Evolutionary conservation across 1,140 invertebrate genomes (phyloP).

Genomic region (Harpegnathos saltator): DNA sequence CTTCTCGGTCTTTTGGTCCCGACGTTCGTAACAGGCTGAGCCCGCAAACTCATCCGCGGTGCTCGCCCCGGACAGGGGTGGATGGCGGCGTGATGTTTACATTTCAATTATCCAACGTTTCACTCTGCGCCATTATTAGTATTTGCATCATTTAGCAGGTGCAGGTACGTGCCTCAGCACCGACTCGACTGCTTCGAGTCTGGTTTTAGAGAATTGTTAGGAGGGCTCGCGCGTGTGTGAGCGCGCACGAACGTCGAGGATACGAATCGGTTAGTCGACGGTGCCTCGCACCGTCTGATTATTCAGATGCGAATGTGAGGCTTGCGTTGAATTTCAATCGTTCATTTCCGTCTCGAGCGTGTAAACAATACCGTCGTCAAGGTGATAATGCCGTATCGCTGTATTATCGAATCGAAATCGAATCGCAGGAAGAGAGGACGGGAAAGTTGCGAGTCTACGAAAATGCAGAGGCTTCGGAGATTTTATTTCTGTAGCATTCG

Average conservation of each 20-base stretch:
- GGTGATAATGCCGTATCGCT: too few relatives aligned
- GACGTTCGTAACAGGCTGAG: constrained; percentile 60
- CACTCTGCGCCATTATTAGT: constrained; percentile 78
- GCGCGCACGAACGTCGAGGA: constrained; percentile 9
- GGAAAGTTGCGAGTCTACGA: too few relatives aligned
- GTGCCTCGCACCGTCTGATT: constrained; percentile 21
- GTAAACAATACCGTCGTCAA: neutral
- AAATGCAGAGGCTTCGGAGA: too few relatives aligned
- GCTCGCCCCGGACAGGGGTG: constrained; percentile 40
- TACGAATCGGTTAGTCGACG: constrained; percentile 44
- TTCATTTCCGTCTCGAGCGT: constrained; percentile 36
- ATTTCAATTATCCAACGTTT: constrained; percentile 81
- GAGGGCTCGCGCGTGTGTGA: constrained; percentile 1
- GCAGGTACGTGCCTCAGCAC: constrained; percentile 66
- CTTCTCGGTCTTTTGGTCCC: constrained; percentile 46
- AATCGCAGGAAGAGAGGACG: too few relatives aligned
- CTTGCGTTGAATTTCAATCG: constrained; percentile 35
- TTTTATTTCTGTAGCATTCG: too few relatives aligned
- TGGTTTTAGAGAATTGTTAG: constrained; percentile 61
- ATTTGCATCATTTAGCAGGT: constrained; percentile 80
- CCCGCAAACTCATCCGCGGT: constrained; percentile 59
- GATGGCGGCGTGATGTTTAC: constrained; percentile 75
- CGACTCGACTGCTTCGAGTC: constrained; percentile 56
- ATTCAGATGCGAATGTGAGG: constrained; percentile 32
- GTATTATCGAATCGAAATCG: too few relatives aligned